Percentiles rank a stretch among this genome's conserved stretches.
These are phyloP conservation scores for Acleris literana DNA, from an alignment of 2,888 invertebrate species.

Conservation along the genomic window DNA sequence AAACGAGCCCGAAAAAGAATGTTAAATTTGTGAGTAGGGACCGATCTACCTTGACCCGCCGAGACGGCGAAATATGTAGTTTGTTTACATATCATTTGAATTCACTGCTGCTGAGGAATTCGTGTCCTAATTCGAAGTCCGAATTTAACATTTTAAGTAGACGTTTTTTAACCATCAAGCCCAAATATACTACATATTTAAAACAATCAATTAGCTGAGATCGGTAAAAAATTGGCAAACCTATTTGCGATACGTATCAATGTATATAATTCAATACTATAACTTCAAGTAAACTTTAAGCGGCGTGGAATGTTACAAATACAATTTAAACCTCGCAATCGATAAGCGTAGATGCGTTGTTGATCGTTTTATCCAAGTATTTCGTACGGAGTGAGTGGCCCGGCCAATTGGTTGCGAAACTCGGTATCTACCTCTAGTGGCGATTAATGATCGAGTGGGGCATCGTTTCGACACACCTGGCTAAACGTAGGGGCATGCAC, in stretches of 20 bases:
- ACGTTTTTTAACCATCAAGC: no score
- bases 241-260: no score
- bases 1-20: constrained; percentile 26
- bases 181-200: no score
- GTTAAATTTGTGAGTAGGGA: constrained; percentile 20
- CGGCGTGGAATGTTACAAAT: background rate
- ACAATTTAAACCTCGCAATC: constrained; percentile 18
- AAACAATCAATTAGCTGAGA: no score
- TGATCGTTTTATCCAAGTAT: constrained; percentile 63
- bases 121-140: constrained; percentile 15
- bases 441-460: constrained; percentile 75
- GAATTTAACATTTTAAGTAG: no score
- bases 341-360: constrained; percentile 52
- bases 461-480: constrained; percentile 76
- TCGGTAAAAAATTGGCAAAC: no score
- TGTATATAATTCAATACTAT: no score
- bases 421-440: constrained; percentile 65
- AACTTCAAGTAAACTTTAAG: no score
- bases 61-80: constrained; percentile 25
- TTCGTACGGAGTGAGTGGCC: constrained; percentile 76
- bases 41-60: constrained; percentile 30
- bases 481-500: constrained; percentile 56
- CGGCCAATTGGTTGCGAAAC: constrained; percentile 73
- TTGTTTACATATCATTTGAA: constrained; percentile 36
- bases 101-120: constrained; percentile 30